Percentiles rank a stretch among this genome's conserved stretches.
Conservation (phyloP, 2,888 invertebrate species). For the Hypselothyrea guttata region DNA sequence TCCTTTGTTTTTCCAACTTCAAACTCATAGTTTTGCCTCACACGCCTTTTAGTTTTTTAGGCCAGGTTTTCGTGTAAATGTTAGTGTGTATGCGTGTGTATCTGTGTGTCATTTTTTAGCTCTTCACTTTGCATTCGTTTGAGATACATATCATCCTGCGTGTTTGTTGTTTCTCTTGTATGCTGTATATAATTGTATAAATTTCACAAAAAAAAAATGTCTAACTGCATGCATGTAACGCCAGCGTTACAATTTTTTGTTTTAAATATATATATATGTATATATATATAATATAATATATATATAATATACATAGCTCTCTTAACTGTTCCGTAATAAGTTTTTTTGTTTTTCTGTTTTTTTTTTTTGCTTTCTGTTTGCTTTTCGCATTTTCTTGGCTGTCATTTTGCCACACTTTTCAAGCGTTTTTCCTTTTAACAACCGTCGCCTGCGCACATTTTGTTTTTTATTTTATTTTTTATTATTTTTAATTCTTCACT, state of each 20-base stretch:
- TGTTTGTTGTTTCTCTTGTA: slow-evolving; percentile 20
- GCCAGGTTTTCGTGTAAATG: too few relatives aligned
- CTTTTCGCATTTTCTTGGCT: slow-evolving; percentile 6
- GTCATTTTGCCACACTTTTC: slow-evolving; percentile 28
- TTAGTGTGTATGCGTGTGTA: slow-evolving; percentile 2
- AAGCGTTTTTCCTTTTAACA: slow-evolving; percentile 50
- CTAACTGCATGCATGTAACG: slow-evolving; percentile 64
- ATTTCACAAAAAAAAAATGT: slow-evolving; percentile 59
- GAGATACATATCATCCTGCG: slow-evolving; percentile 15
- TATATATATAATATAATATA: slow-evolving; percentile 15
- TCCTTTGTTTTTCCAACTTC: too few relatives aligned
- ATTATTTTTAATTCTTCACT: too few relatives aligned
- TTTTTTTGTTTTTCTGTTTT: slow-evolving; percentile 9
- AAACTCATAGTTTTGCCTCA: slow-evolving; percentile 1
- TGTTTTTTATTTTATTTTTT: too few relatives aligned
- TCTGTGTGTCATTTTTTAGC: slow-evolving; percentile 1
- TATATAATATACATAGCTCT: slow-evolving; percentile 44
- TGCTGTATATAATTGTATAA: slow-evolving; percentile 58
- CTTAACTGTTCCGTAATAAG: slow-evolving; percentile 36
- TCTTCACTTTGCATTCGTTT: slow-evolving; percentile 10
- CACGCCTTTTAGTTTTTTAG: slow-evolving; percentile 9
- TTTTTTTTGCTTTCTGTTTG: too few relatives aligned
- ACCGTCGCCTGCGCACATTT: slow-evolving; percentile 66
- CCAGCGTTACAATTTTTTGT: slow-evolving; percentile 67
- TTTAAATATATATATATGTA: slow-evolving; percentile 18